Conservation (phyloP, 2,113 vertebrate genomes). For the Platanista minor region DNA sequence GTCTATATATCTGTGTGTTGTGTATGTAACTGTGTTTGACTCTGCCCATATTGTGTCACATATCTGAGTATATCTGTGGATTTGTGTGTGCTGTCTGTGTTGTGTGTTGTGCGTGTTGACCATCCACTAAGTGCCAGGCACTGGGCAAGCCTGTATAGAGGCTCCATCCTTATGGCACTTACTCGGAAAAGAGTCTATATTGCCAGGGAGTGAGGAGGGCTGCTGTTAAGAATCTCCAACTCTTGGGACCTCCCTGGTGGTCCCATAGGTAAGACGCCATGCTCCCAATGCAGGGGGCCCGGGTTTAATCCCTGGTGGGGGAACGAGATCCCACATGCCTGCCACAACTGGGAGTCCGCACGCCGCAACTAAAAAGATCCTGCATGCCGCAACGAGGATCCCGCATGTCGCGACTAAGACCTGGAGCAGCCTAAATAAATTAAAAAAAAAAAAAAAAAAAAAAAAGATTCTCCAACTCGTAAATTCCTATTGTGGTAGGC, state of each 20-base stretch:
- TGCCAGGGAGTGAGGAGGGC: not conserved
- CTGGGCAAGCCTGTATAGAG: accelerated
- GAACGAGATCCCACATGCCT: no score
- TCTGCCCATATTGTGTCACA: not conserved
- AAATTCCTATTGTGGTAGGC: not conserved
- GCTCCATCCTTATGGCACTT: not conserved
- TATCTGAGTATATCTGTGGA: not conserved
- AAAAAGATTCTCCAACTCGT: not conserved
- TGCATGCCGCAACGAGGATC: no score
- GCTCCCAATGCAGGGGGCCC: no score
- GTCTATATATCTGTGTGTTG: not conserved
- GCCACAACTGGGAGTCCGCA: no score
- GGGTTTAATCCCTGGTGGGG: no score
- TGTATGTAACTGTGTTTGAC: not conserved
- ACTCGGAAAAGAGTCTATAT: not conserved
- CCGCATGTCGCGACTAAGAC: no score
- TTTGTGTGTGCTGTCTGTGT: not conserved
- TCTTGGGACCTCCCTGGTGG: not conserved
- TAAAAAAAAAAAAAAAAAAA: no score
- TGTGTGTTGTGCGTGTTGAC: not conserved
- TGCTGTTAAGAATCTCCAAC: not conserved
- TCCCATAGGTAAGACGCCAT: no score
- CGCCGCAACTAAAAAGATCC: no score
- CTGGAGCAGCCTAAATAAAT: no score
- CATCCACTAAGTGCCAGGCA: not conserved